Evolutionary conservation across 2,888 invertebrate genomes (phyloP).

Genomic region (Ophioninae sp.): DNA sequence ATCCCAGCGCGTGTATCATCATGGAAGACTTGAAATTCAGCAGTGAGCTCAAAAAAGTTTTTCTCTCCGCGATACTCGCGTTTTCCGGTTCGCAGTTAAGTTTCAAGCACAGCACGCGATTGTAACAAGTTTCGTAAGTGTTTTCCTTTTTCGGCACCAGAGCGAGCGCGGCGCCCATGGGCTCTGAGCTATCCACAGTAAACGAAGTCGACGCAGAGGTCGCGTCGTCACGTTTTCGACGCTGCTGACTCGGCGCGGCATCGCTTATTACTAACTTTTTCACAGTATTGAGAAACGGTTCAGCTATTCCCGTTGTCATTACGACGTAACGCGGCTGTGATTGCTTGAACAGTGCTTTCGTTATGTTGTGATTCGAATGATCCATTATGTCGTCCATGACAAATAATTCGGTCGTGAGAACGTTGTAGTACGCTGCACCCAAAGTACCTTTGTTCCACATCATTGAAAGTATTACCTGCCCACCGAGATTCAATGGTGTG

Average conservation of each 20-base stretch:
- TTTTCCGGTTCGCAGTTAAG: constrained; percentile 83
- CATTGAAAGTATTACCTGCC: constrained; percentile 85
- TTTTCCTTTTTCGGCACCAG: constrained; percentile 84
- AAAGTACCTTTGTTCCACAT: constrained; percentile 86
- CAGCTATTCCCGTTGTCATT: constrained; percentile 82
- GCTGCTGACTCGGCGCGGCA: constrained; percentile 39
- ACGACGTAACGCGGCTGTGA: constrained; percentile 84
- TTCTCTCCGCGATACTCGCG: constrained; percentile 83
- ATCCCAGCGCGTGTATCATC: constrained; percentile 87
- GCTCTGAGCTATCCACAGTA: constrained; percentile 47
- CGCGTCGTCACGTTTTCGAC: constrained; percentile 64
- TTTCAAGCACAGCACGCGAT: constrained; percentile 82
- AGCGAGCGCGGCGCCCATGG: constrained; percentile 82
- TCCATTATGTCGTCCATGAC: constrained; percentile 88
- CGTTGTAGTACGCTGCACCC: constrained; percentile 89
- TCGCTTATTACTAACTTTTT: constrained; percentile 79
- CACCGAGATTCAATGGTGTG: neutral
- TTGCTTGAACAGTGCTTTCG: constrained; percentile 84
- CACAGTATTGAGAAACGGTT: constrained; percentile 82
- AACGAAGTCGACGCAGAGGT: constrained; percentile 70
- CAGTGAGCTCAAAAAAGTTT: constrained; percentile 84
- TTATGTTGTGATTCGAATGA: constrained; percentile 84
- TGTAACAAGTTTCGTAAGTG: constrained; percentile 84
- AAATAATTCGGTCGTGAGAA: constrained; percentile 85
- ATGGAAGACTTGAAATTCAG: constrained; percentile 85